These are phyloP conservation scores for Corydoras maculifer DNA, from an alignment of 2,113 vertebrate species.

Conservation along the genomic window DNA sequence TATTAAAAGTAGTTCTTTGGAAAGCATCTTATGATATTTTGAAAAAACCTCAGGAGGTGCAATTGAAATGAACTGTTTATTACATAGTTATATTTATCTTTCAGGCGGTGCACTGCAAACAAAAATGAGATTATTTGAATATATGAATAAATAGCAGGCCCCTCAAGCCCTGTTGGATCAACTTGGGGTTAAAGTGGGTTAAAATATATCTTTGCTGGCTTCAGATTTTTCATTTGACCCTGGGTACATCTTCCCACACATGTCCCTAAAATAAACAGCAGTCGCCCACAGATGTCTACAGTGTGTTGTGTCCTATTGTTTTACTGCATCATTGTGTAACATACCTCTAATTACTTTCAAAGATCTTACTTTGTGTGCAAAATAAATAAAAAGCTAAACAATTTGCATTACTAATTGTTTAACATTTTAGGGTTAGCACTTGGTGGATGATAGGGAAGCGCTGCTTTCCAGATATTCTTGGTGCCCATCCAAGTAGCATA, in stretches of 20 bases:
- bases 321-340: not conserved
- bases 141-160: no score
- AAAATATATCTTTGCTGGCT: not conserved
- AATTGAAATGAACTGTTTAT: not conserved
- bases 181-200: not conserved
- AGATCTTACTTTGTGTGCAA: not conserved
- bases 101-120: not conserved
- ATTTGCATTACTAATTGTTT: not conserved
- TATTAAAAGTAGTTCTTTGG: no score
- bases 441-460: no score
- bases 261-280: slow-evolving; percentile 23
- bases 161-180: no score
- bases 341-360: not conserved
- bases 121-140: not conserved
- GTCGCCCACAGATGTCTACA: slow-evolving; percentile 9
- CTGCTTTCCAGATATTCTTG: no score
- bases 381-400: not conserved
- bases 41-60: no score
- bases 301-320: not conserved
- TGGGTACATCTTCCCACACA: slow-evolving; percentile 8
- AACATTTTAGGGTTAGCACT: no score
- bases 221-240: not conserved
- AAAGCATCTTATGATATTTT: no score
- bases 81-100: not conserved
- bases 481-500: no score